phyloP scores from a whole-genome alignment of 53 echinoderm and acorn worm species.

The Mesocentrotus franciscanus region DNA sequence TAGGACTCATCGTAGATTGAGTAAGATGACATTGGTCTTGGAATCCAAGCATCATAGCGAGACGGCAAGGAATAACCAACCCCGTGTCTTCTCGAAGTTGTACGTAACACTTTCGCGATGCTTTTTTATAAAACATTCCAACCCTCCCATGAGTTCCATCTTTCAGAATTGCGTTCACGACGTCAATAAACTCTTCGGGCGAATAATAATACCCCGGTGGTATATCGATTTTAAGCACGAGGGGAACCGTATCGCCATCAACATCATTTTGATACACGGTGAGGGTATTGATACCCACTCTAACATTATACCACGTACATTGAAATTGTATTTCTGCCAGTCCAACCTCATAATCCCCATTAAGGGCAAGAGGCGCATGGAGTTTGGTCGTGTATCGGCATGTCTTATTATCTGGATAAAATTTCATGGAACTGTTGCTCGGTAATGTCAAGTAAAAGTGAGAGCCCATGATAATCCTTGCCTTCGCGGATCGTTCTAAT shows the following conservation, averaged over 20 bases:
- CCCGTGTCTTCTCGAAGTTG: neutral
- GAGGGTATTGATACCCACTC: neutral
- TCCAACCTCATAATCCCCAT: too few relatives aligned
- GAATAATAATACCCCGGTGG: conserved; percentile 5
- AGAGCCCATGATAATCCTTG: conserved; percentile 38
- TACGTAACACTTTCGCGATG: conserved; percentile 22
- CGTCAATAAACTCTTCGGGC: neutral
- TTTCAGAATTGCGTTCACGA: neutral
- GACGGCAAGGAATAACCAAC: neutral
- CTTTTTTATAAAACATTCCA: neutral
- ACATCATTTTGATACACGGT: neutral
- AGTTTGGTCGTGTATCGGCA: conserved; percentile 35
- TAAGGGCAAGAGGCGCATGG: neutral
- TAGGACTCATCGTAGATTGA: neutral
- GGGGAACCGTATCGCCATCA: neutral
- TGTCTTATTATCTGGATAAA: conserved; percentile 60
- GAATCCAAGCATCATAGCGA: conserved; percentile 19
- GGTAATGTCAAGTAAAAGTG: conserved; percentile 85
- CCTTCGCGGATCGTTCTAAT: neutral
- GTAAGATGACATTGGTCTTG: conserved; percentile 16
- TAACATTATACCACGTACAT: too few relatives aligned
- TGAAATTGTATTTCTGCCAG: too few relatives aligned
- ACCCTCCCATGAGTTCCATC: too few relatives aligned
- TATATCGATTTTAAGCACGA: neutral
- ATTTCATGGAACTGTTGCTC: conserved; percentile 78